phyloP scores from a whole-genome alignment of 2,113 vertebrate species.

The Gnathonemus echidnorhynchus region DNA sequence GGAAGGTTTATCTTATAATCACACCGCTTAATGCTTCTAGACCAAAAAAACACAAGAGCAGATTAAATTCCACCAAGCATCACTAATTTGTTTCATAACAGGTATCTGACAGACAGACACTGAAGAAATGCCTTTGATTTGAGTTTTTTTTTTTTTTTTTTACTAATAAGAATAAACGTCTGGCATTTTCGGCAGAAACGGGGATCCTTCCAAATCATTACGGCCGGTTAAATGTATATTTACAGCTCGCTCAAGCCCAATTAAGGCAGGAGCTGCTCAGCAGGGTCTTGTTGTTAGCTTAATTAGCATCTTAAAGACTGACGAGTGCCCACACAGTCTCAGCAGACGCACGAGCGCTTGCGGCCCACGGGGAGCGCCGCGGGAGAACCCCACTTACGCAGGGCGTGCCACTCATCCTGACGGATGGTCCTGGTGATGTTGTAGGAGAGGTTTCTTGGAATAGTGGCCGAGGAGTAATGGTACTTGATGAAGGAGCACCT shows the following conservation, averaged over 20 bases:
- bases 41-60: background rate
- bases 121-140: background rate
- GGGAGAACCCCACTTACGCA: conserved; percentile 75
- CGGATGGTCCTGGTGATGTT: conserved; percentile 98
- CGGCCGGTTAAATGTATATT: background rate
- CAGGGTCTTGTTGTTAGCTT: background rate
- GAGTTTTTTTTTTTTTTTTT: background rate
- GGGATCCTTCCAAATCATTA: background rate
- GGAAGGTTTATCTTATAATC: background rate
- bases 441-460: conserved; percentile 94
- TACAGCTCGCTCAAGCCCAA: background rate
- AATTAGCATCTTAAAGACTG: conserved; percentile 3
- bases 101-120: background rate
- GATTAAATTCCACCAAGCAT: background rate
- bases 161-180: background rate
- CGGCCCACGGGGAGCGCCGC: background rate
- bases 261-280: background rate
- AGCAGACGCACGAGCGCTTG: background rate
- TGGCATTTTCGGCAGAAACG: background rate
- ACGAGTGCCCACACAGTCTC: background rate
- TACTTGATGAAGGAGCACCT: conserved; percentile 94
- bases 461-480: conserved; percentile 92
- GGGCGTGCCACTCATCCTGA: conserved; percentile 95
- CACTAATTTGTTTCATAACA: conserved; percentile 1
- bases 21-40: background rate